Evolutionary conservation across 2,113 vertebrate species (phyloP).

Genomic region (Gymnogyps californianus): DNA sequence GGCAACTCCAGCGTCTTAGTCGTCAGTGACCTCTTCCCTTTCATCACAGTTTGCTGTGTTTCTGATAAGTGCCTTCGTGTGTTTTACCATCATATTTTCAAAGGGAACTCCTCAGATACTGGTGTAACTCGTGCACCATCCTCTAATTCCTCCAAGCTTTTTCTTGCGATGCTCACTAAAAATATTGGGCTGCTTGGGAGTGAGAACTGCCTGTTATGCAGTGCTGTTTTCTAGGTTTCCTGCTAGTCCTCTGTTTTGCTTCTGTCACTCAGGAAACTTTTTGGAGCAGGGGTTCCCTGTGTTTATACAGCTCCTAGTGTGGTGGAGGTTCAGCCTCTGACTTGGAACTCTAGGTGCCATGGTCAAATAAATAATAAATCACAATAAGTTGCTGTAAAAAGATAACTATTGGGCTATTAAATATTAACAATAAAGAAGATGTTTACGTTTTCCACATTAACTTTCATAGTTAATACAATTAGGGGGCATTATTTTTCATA

Average conservation of each 20-base stretch:
- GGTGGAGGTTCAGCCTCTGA: background rate
- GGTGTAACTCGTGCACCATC: fast-evolving
- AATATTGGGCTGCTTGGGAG: background rate
- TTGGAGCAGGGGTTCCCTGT: background rate
- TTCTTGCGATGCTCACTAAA: background rate
- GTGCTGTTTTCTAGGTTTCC: background rate
- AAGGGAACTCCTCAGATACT: background rate
- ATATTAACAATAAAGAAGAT: background rate
- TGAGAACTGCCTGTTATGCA: background rate
- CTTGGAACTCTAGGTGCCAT: background rate
- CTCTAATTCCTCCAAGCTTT: background rate
- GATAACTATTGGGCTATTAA: background rate
- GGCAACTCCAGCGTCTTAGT: background rate
- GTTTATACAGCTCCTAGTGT: background rate
- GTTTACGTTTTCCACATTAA: background rate
- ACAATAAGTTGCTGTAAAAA: background rate
- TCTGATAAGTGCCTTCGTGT: background rate
- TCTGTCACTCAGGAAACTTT: background rate
- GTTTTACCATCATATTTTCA: background rate
- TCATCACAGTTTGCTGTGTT: background rate
- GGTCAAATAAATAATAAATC: background rate
- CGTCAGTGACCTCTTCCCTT: background rate
- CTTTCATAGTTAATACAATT: background rate
- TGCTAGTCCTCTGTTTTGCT: background rate
- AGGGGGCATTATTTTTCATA: background rate